Percentiles rank a stretch among this genome's conserved stretches.
Conservation (phyloP, 2,888 invertebrate genomes). For the Lacanobia wlatinum region DNA sequence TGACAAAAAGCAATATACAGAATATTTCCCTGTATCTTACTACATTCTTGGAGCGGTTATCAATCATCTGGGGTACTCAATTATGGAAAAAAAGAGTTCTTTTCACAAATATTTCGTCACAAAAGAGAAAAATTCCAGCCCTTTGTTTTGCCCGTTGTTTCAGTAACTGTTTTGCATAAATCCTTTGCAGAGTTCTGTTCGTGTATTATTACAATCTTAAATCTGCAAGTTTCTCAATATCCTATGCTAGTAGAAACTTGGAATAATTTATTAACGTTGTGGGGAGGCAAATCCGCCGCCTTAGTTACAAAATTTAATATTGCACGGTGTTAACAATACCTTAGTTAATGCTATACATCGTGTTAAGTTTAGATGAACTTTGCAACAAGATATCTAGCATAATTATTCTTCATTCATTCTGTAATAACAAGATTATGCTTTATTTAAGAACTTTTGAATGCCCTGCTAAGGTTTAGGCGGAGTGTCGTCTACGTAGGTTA, state of each 20-base stretch:
- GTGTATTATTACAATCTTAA: conserved; percentile 43
- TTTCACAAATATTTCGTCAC: conserved; percentile 15
- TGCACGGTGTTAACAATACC: conserved; percentile 27
- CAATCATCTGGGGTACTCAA: conserved; percentile 41
- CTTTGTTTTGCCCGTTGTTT: not conserved
- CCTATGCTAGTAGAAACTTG: conserved; percentile 41
- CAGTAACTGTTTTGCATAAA: conserved; percentile 7
- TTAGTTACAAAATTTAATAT: conserved; percentile 55
- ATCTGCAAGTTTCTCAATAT: conserved; percentile 61
- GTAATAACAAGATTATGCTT: conserved; percentile 22
- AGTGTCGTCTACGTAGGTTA: not conserved
- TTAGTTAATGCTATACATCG: conserved; percentile 21
- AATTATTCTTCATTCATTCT: conserved; percentile 16
- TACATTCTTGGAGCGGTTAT: conserved; percentile 33
- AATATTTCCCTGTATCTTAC: conserved; percentile 6
- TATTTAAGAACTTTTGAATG: conserved; percentile 12
- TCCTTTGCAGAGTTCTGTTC: conserved; percentile 12
- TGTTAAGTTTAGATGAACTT: conserved; percentile 37
- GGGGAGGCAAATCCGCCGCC: conserved; percentile 31
- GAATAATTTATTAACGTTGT: conserved; percentile 52
- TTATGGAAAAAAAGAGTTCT: conserved; percentile 18
- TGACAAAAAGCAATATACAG: conserved; percentile 15
- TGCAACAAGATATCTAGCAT: conserved; percentile 1
- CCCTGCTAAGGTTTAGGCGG: not conserved
- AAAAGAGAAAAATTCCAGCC: not conserved